Conservation (phyloP, 1,140 invertebrate genomes). For the Apis florea region DNA sequence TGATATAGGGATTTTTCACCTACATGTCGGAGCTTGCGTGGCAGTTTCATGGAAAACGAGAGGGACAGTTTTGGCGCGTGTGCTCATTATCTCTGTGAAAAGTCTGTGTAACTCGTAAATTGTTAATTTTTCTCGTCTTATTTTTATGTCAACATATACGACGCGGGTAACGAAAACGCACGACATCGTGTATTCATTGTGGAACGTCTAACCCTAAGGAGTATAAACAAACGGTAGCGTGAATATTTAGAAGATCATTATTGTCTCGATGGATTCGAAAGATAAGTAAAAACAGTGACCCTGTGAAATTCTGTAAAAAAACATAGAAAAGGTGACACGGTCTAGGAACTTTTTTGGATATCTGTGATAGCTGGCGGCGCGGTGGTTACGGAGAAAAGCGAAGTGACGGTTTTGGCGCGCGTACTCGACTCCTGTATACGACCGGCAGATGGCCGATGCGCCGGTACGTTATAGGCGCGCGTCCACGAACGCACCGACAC, state of each 20-base stretch:
- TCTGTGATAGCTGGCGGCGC: slow-evolving; percentile 40
- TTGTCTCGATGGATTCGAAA: background rate
- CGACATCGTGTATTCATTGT: background rate
- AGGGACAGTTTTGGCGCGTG: slow-evolving; percentile 73
- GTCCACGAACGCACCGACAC: slow-evolving; percentile 47
- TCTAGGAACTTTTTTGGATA: slow-evolving; percentile 51
- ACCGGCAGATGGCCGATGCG: slow-evolving; percentile 76
- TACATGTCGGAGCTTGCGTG: slow-evolving; percentile 47
- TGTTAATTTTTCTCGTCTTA: background rate
- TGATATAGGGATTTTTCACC: slow-evolving; percentile 44
- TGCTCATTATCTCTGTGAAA: background rate
- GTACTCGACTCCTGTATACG: slow-evolving; percentile 56
- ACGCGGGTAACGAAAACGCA: background rate
- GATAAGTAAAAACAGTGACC: background rate
- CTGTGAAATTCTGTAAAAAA: background rate
- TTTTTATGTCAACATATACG: background rate
- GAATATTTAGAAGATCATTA: background rate
- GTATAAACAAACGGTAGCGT: background rate
- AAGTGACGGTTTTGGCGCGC: slow-evolving; percentile 69
- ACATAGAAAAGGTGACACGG: background rate
- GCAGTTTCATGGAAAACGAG: slow-evolving; percentile 34
- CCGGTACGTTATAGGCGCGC: slow-evolving; percentile 65
- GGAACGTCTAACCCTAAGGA: slow-evolving; percentile 19
- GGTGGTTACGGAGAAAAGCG: slow-evolving; percentile 51
- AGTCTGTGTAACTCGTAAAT: background rate